Evolutionary conservation across 2,113 vertebrate species (phyloP).

Genomic region (Phyllopteryx taeniolatus): DNA sequence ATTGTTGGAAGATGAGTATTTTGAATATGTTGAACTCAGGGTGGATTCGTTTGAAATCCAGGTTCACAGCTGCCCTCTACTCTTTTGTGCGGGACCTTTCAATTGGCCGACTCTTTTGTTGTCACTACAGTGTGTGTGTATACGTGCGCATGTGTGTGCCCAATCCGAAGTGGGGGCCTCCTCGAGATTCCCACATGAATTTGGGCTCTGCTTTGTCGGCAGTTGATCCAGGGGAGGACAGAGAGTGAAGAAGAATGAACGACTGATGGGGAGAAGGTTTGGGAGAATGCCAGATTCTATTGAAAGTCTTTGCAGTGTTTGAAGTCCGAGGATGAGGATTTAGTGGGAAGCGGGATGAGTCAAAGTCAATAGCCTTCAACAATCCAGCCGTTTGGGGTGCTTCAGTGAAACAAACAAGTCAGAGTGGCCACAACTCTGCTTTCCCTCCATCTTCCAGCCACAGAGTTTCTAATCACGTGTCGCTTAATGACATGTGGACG

Average conservation of each 20-base stretch:
- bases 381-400: constrained; percentile 48
- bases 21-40: constrained; percentile 14
- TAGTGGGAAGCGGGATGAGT: constrained; percentile 68
- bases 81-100: constrained; percentile 50
- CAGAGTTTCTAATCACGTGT: constrained; percentile 16
- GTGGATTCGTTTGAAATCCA: constrained; percentile 26
- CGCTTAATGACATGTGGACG: constrained; percentile 2
- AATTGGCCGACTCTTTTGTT: constrained; percentile 53
- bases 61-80: constrained; percentile 36
- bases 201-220: constrained; percentile 63
- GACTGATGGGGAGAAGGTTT: constrained; percentile 61
- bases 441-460: constrained; percentile 17
- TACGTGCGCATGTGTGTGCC: constrained; percentile 16
- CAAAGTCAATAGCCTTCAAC: constrained; percentile 65
- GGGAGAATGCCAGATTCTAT: constrained; percentile 66
- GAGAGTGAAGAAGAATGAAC: constrained; percentile 59
- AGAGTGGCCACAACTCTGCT: constrained; percentile 25
- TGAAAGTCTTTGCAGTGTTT: constrained; percentile 65
- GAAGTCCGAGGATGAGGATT: constrained; percentile 71
- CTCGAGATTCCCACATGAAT: constrained; percentile 59
- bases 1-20: constrained; percentile 12
- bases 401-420: constrained; percentile 37
- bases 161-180: constrained; percentile 46
- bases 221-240: constrained; percentile 68
- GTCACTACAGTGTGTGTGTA: constrained; percentile 26